These are phyloP conservation scores for Atethmia centrago DNA, from an alignment of 2,888 invertebrate species.

Conservation along the genomic window DNA sequence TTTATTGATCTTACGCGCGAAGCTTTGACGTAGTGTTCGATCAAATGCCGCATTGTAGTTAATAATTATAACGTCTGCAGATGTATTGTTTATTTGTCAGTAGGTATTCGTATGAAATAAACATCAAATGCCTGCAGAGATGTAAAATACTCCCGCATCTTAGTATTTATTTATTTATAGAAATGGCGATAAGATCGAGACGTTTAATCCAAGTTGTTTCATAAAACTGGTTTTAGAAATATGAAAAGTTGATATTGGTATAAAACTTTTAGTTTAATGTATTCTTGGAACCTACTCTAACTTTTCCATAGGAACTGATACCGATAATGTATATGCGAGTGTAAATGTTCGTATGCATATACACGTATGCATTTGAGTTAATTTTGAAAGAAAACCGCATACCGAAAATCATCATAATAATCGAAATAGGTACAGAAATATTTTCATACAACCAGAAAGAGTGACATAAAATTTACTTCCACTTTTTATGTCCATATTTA, in stretches of 20 bases:
- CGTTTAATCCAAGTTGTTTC: conserved; percentile 27
- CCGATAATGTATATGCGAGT: not conserved
- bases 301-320: conserved; percentile 12
- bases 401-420: conserved; percentile 22
- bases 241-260: conserved; percentile 43
- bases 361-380: not conserved
- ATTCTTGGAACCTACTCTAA: conserved; percentile 35
- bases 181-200: conserved; percentile 11
- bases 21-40: not conserved
- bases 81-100: not conserved
- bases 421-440: conserved; percentile 20
- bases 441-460: conserved; percentile 42
- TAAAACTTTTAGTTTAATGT: conserved; percentile 50
- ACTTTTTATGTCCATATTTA: conserved; percentile 59
- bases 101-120: conserved; percentile 25
- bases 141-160: not conserved
- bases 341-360: not conserved
- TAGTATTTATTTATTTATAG: conserved; percentile 15
- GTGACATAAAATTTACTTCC: conserved; percentile 50
- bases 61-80: conserved; percentile 12
- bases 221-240: conserved; percentile 44
- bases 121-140: conserved; percentile 9
- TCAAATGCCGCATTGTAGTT: conserved; percentile 18
- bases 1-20: not conserved
- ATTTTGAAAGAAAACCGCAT: conserved; percentile 33